A percentile compares a stretch with the other conserved stretches of the same genome.
Evolutionary conservation across 2,113 vertebrate species (phyloP).

Genomic region (Callorhinus ursinus): DNA sequence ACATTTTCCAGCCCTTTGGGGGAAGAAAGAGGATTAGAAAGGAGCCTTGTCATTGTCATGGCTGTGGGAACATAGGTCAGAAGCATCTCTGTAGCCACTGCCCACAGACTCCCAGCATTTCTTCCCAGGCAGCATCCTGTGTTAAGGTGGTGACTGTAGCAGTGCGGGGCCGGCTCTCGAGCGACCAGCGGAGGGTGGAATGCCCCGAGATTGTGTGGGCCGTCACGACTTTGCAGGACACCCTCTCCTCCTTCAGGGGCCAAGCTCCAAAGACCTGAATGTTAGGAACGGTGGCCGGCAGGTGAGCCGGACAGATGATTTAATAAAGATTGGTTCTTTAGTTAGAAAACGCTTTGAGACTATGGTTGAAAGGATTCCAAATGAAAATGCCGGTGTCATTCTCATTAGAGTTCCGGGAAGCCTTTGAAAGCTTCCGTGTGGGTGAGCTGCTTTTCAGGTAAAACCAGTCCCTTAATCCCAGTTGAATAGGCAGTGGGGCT

Average conservation of each 20-base stretch:
- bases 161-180: neutral
- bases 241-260: neutral
- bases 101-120: neutral
- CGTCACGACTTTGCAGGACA: fast-evolving
- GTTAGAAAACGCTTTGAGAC: neutral
- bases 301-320: neutral
- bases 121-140: neutral
- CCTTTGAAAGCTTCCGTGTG: neutral
- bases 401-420: neutral
- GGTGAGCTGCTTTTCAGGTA: conserved; percentile 46
- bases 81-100: neutral
- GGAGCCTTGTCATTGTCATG: neutral
- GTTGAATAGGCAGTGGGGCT: neutral
- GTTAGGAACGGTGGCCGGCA: neutral
- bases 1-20: neutral
- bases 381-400: neutral
- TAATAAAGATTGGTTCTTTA: neutral
- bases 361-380: neutral
- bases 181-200: neutral
- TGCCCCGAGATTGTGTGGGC: neutral
- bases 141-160: neutral
- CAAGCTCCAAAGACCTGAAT: neutral
- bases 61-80: conserved; percentile 7
- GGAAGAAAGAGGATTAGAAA: neutral
- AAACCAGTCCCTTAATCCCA: neutral